Percentiles rank a stretch among this genome's conserved stretches.
Conservation (phyloP, 2,888 invertebrate species). For the Lasioglossum lativentre region DNA sequence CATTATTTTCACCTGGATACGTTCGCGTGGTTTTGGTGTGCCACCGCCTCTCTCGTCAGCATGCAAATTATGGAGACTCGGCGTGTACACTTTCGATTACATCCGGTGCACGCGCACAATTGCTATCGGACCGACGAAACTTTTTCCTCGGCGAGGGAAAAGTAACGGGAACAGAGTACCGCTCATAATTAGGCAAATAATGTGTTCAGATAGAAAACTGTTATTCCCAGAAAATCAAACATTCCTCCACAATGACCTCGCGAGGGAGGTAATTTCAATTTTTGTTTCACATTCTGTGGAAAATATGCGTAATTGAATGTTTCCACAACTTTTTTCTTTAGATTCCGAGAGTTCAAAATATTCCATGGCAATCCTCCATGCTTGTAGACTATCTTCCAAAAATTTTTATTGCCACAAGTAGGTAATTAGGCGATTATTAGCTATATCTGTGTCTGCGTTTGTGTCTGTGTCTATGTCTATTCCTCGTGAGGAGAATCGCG, state of each 20-base stretch:
- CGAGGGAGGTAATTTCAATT: too few relatives aligned
- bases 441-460: not conserved
- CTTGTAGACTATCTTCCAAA: too few relatives aligned
- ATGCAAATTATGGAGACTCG: not conserved
- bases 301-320: not conserved
- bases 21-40: not conserved
- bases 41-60: not conserved
- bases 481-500: not conserved
- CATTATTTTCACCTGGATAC: constrained; percentile 17
- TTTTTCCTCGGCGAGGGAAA: constrained; percentile 15
- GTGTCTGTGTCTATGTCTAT: not conserved
- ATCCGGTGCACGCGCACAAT: not conserved
- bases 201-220: not conserved
- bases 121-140: not conserved
- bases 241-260: too few relatives aligned
- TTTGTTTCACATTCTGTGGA: too few relatives aligned
- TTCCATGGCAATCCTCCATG: not conserved
- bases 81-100: constrained; percentile 34
- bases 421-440: not conserved
- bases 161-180: not conserved
- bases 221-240: not conserved
- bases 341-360: not conserved
- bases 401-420: too few relatives aligned
- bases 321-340: not conserved
- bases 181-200: not conserved